Evolutionary conservation across 2,113 vertebrate species (phyloP), one percentile per base, ranked within the genome.

Genomic region (Gasterosteus nipponicus): DNA sequence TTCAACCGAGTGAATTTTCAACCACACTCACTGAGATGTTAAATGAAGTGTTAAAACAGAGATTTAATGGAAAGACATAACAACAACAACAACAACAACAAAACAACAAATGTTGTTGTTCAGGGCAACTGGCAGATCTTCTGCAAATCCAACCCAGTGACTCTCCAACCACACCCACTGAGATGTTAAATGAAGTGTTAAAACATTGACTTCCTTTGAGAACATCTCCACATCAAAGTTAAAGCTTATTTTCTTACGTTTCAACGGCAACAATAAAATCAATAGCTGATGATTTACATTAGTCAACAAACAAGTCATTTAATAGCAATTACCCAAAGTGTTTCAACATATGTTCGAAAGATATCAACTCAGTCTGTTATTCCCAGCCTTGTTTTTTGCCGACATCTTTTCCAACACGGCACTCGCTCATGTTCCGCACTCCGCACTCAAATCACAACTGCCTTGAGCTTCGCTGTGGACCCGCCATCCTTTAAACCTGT

Each of bases 401-500:
- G 51, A 35, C 14, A 47, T 46, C 18, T 57, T 56, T 35, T 54
- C 31, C 22, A 9, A 7, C 69, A 33, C 33, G 33, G 64, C 64
- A 33, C 42, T 49, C 63, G 53, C 33, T n/a, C 14, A 26, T 60
- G n/a, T 62, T 14, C 7, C 56, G 46, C 61, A 44, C 33, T 18
- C 10, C 33, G 11, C 73, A 59, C 42, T 71, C 5, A 31, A 59
- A 35, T 62, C 78, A 59, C 12, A 63, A 76, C 82, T 76, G 60
- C 39, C 44, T 60, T 8, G 7, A 49, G 63, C 65, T 63, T 73
- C 53, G 35, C 56, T 58, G 47, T 35, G 47, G 56, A 56, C 42
- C 67, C 42, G 58, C 59, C 10, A 3, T 54, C 38, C 75, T 72
- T 84, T 58, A 72, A 80, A 65, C 41, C 18, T 63, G 65, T 82